Percentiles rank a stretch among this genome's conserved stretches.
phyloP scores from a whole-genome alignment of 30 jellyfish, hydroid and myxozoan species.

The Turritopsis rubra region DNA sequence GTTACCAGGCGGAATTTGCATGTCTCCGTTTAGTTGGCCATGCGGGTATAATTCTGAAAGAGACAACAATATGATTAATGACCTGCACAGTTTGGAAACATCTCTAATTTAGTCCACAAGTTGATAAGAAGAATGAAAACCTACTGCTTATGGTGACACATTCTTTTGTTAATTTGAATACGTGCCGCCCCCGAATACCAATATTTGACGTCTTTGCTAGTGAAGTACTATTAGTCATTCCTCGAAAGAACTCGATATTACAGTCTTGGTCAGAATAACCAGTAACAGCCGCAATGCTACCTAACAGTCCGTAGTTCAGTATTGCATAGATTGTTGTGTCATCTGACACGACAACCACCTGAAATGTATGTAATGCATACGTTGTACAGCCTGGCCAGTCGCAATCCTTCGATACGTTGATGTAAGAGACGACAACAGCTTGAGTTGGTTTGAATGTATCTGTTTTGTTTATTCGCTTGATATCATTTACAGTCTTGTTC shows the following conservation, averaged over 20 bases:
- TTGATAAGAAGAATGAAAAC: background rate
- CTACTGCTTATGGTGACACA: background rate
- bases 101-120: no score
- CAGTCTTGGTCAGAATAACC: background rate
- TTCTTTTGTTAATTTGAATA: background rate
- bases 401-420: background rate
- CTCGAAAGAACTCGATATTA: background rate
- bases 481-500: background rate
- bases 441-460: background rate
- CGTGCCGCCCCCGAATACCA: background rate
- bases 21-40: slow-evolving; percentile 5
- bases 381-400: background rate
- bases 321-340: background rate
- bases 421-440: background rate
- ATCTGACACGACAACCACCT: background rate
- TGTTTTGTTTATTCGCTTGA: background rate
- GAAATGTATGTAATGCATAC: background rate
- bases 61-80: background rate
- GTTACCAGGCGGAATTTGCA: background rate
- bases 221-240: background rate
- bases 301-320: background rate
- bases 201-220: background rate
- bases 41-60: background rate
- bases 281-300: background rate
- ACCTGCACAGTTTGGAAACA: no score